Evolutionary conservation across 2,113 vertebrate species (phyloP).

Genomic region (Hoplias malabaricus): DNA sequence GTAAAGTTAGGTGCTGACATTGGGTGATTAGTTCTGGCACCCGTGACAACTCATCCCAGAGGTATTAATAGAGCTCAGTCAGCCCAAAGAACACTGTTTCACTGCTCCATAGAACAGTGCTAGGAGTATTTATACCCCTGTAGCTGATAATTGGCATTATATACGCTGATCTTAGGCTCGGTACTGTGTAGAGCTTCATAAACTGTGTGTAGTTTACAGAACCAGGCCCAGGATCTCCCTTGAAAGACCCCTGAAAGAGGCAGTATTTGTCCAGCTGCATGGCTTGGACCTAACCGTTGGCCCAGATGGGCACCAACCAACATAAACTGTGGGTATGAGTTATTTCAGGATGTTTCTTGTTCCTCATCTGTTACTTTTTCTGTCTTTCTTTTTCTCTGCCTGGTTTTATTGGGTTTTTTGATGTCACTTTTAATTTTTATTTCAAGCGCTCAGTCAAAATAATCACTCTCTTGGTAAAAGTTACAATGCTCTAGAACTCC

Average conservation of each 20-base stretch:
- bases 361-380: not conserved
- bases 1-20: too few relatives aligned
- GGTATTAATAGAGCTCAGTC: too few relatives aligned
- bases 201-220: not conserved
- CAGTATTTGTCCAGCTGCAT: not conserved
- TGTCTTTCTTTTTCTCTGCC: not conserved
- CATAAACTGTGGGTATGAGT: conserved; percentile 19
- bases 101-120: too few relatives aligned
- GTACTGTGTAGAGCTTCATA: not conserved
- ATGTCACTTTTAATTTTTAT: not conserved
- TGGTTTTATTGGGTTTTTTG: not conserved
- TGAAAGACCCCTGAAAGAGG: not conserved
- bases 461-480: conserved; percentile 5
- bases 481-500: not conserved
- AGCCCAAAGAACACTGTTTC: too few relatives aligned
- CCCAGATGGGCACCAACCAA: not conserved
- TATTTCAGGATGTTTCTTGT: conserved; percentile 14
- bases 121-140: too few relatives aligned
- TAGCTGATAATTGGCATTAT: too few relatives aligned
- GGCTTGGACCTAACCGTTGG: not conserved
- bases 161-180: too few relatives aligned
- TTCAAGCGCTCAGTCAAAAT: not conserved
- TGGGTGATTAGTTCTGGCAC: too few relatives aligned
- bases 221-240: not conserved
- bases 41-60: too few relatives aligned